Base-by-base conservation (phyloP, 2,797 vertebrate genomes). In the Gambelia wislizenii region DNA sequence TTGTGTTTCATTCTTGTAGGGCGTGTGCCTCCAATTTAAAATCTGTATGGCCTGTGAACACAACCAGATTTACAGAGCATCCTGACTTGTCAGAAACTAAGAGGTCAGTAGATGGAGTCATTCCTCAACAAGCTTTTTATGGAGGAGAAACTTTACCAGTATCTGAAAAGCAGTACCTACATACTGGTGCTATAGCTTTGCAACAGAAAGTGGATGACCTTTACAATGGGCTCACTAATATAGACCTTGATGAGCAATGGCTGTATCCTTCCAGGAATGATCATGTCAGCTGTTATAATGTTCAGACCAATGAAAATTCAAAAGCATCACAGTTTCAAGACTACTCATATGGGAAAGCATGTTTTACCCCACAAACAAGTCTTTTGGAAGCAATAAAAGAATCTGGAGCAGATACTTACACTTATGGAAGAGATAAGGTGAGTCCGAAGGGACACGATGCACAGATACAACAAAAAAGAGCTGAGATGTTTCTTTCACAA, bases 41-140 rank as follows among this genome's bases (percentile, higher is more conserved):
- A 92, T 95, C 97, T 2, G 89, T 97, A 70, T 99, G 98, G 98
- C 97, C 98, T 86, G 90, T 97, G 91, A 98, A 97, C n/a, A 90
- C 96, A 6, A 74, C 91, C 92, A 97, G 94, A 91, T 95, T 97
- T 81, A 90, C 97, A 88, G 97, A 97, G 87, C 97, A 96, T 70
- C 97, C 98, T 12, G 97, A 97, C 89, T 94, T 97, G 91, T 95
- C 97, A 86, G 98, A 98, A 87, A 85, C 91, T 42, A 98, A 98
- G 97, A 96, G 96, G 54, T 96, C 97, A 47, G 89, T 95, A 69
- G 96, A 94, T 85, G 90, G 97, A 82, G 78, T 94, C 81, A 95
- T 97, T 90, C 90, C 96, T 79, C 96, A 96, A 72, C 97, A 97
- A 92, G 93, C 95, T 85, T 96, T 97, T 93, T 97, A 94, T 87